Conservation (phyloP, 1,140 invertebrate genomes). For the Parasteatoda tepidariorum region DNA sequence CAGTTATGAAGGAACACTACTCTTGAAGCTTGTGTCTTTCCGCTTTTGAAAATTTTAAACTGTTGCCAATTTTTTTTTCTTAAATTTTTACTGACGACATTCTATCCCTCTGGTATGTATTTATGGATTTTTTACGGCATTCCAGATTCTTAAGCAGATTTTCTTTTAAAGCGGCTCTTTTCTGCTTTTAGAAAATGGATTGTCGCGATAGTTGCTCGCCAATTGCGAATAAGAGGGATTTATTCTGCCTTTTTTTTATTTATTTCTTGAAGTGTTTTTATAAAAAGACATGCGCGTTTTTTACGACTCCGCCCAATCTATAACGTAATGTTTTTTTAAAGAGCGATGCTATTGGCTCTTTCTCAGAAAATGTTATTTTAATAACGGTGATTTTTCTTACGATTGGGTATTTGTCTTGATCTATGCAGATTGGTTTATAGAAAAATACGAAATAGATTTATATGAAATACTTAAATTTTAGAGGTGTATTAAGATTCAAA, state of each 20-base stretch:
- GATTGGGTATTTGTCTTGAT: not conserved
- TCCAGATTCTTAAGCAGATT: not conserved
- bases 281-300: not conserved
- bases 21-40: not conserved
- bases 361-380: constrained; percentile 40
- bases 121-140: constrained; percentile 6
- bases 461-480: no score
- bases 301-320: constrained; percentile 1
- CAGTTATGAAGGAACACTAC: constrained; percentile 35
- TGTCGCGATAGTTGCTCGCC: constrained; percentile 39
- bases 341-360: constrained; percentile 25
- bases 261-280: not conserved
- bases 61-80: constrained; percentile 6
- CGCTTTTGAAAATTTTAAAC: constrained; percentile 58
- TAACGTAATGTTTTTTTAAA: constrained; percentile 54
- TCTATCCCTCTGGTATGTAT: constrained; percentile 15
- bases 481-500: no score
- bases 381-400: constrained; percentile 18
- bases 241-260: not conserved
- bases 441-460: no score
- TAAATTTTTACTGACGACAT: not conserved
- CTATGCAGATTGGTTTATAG: constrained; percentile 8
- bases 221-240: constrained; percentile 22
- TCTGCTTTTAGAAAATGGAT: not conserved
- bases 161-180: not conserved